phyloP scores from a whole-genome alignment of 2,797 vertebrate species.

The Avahi laniger region DNA sequence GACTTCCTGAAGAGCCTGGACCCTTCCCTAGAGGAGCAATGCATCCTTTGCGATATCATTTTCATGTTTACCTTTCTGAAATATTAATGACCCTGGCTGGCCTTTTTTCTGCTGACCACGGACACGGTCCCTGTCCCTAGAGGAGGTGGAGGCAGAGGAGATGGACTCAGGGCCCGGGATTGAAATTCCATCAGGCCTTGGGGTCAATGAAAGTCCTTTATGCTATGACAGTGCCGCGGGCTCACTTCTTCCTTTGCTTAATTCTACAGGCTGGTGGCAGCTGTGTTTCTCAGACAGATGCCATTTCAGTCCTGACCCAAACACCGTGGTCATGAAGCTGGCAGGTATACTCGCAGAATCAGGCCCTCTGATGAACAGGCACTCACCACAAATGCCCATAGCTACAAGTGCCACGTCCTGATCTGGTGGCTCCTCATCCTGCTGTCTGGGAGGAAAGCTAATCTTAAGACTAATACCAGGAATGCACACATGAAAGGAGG shows the following conservation, averaged over 20 bases:
- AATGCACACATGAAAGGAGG: not conserved
- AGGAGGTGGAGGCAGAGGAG: constrained; percentile 27
- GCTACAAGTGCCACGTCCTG: not conserved
- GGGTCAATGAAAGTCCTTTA: constrained; percentile 78
- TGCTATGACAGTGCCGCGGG: constrained; percentile 52
- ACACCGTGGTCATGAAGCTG: constrained; percentile 23
- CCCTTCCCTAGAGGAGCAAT: not conserved
- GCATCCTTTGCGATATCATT: constrained; percentile 71
- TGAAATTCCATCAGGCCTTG: constrained; percentile 77
- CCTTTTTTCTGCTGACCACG: constrained; percentile 76
- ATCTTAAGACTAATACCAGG: not conserved
- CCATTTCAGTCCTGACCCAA: constrained; percentile 55
- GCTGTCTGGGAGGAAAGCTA: not conserved
- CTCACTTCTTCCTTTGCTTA: not conserved
- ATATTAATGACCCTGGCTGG: constrained; percentile 80
- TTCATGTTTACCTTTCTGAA: constrained; percentile 77
- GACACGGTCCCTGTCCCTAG: constrained; percentile 60
- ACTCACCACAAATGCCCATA: rapidly evolving
- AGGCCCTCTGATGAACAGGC: not conserved
- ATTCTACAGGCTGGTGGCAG: not conserved
- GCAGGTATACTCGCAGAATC: not conserved
- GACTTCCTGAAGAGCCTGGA: constrained; percentile 1
- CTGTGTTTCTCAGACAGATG: constrained; percentile 6
- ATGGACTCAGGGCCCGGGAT: constrained; percentile 52
- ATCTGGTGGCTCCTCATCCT: rapidly evolving